A percentile compares a stretch with the other conserved stretches of the same genome.
Conservation (phyloP, 1,140 invertebrate species). For the honey bee (Apis mellifera) region Amel_HAv3.1 CM009932.2:14712501-14713000, state of each 20-base stretch:
- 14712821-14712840: constrained; percentile 4
- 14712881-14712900: too few species aligned
- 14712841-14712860: too few species aligned
- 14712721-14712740: constrained; percentile 53
- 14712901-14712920: too few species aligned
- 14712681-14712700: constrained; percentile 51
- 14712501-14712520: constrained; percentile 73
- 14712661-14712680: constrained; percentile 49
- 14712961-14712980: constrained; percentile 69
- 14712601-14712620: constrained; percentile 36
- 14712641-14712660: constrained; percentile 59
- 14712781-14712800: constrained; percentile 30
- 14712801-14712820: too few species aligned
- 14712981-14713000: constrained; percentile 68
- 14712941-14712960: constrained; percentile 74
- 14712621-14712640: constrained; percentile 62
- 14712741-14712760: constrained; percentile 43
- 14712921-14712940: too few species aligned
- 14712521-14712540: constrained; percentile 73
- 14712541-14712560: constrained; percentile 2
- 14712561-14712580: not conserved
- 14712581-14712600: not conserved
- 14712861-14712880: too few species aligned
- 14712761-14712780: constrained; percentile 59
- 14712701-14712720: constrained; percentile 58